Evolutionary conservation across 2,888 invertebrate species (phyloP).

Genomic region (Lysandra bellargus): DNA sequence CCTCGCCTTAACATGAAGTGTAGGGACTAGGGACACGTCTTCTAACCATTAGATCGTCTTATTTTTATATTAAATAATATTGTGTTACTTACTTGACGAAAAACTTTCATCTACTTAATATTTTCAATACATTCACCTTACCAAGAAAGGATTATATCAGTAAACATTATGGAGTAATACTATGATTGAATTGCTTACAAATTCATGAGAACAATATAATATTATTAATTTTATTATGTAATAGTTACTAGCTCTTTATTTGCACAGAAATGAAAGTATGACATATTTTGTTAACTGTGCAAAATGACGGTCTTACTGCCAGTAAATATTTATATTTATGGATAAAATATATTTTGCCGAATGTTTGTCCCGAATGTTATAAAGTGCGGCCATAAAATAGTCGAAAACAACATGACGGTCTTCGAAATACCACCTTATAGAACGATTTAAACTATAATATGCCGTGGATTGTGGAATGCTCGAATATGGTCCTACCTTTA

Average conservation of each 20-base stretch:
- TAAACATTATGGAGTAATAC: neutral
- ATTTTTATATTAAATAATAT: neutral
- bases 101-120: neutral
- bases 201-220: neutral
- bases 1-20: too few relatives aligned
- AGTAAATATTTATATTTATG: neutral
- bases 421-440: neutral
- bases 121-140: neutral
- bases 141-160: neutral
- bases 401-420: slow-evolving; percentile 14
- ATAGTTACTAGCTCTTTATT: too few relatives aligned
- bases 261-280: neutral
- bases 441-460: neutral
- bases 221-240: too few relatives aligned
- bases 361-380: slow-evolving; percentile 13
- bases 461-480: too few relatives aligned
- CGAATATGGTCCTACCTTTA: neutral
- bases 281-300: neutral
- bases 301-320: neutral
- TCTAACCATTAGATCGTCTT: too few relatives aligned
- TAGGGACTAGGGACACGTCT: too few relatives aligned
- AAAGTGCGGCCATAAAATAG: slow-evolving; percentile 22
- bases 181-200: neutral
- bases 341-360: slow-evolving; percentile 2
- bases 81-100: neutral